Base-by-base conservation (phyloP, 2,113 vertebrate genomes). In the Eulemur rufifrons region DNA sequence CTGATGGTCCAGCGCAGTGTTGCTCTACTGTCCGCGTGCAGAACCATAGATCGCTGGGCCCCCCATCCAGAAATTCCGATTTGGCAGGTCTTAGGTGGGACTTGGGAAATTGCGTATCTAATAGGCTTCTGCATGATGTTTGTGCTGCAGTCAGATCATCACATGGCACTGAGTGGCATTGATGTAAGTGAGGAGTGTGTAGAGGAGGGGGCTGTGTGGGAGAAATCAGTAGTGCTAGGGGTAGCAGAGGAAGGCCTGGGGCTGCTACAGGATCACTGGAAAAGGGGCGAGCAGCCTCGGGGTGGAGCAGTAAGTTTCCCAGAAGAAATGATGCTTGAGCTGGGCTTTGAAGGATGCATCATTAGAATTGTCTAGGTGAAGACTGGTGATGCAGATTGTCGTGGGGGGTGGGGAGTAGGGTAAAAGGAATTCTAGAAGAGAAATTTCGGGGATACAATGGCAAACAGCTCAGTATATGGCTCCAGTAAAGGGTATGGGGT, bases 111-210 rank as follows among this genome's bases (percentile, higher is more conserved):
- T 56, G 25, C 21, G 8, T 29, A 20, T 74, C 50, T 11, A 54
- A 14, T 6, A 15, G n/a, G 2, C 34, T 25, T 69, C 61, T 20
- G 23, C 3, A 0, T 3, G 1, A 45, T n/a, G 25, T 32, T 39
- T 54, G 7, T 63, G 14, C 6, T 23, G 4, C 45, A 32, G 25
- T 77, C 29, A 6, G 1, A 45, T 61, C 9, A 23, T 66, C n/a
- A 56, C 13, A 66, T 66, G 10, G 63, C 6, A 68, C 25, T n/a
- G 39, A 29, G 13, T 47, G 34, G 11, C 12, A 5, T 39, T 52
- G 68, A 32, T 45, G 29, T 56, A 21, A 29, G 50, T 37, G 64
- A 78, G 12, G n/a, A 34, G 9, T 14, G 2, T 23, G 5, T 32
- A 3, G n/a, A 10, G 37, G 0, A 39, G n/a, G 14, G 7, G 52